phyloP scores from a whole-genome alignment of 1,140 invertebrate genomes.

The Carposina sasakii region DNA sequence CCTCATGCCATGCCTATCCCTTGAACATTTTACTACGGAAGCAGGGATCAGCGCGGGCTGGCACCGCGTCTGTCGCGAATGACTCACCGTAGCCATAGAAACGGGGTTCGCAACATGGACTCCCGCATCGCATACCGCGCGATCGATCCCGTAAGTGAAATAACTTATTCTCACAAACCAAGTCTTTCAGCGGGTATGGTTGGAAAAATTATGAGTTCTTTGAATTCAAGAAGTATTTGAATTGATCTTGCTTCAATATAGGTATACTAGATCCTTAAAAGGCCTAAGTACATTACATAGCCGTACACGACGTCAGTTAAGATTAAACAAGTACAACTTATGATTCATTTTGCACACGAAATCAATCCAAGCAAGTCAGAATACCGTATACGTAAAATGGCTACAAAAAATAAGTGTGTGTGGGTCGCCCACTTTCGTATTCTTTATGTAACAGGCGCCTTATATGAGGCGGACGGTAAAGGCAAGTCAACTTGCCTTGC shows the following conservation, averaged over 20 bases:
- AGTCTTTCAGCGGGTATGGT: no score
- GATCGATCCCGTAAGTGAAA: slow-evolving; percentile 23
- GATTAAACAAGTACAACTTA: slow-evolving; percentile 6
- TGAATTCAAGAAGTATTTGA: no score
- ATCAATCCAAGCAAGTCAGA: slow-evolving; percentile 2
- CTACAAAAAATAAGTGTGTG: slow-evolving; percentile 15
- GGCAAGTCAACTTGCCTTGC: slow-evolving; percentile 26
- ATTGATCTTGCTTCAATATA: no score
- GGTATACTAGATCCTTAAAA: no score
- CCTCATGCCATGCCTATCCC: no score
- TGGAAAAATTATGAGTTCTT: no score
- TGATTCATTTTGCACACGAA: not conserved
- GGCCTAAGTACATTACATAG: no score
- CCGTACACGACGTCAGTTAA: slow-evolving; percentile 5
- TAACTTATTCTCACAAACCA: no score
- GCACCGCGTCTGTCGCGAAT: slow-evolving; percentile 24
- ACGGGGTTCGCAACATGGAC: slow-evolving; percentile 36
- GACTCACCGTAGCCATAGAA: slow-evolving; percentile 32
- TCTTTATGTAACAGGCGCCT: slow-evolving; percentile 34
- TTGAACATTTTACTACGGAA: no score
- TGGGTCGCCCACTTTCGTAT: slow-evolving; percentile 19
- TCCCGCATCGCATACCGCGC: slow-evolving; percentile 17
- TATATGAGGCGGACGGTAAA: slow-evolving; percentile 32
- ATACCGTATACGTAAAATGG: slow-evolving; percentile 17
- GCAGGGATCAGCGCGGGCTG: not conserved